These are phyloP conservation scores for Priapulus caudatus DNA, from an alignment of 2,888 invertebrate genomes.

Conservation along the genomic window DNA sequence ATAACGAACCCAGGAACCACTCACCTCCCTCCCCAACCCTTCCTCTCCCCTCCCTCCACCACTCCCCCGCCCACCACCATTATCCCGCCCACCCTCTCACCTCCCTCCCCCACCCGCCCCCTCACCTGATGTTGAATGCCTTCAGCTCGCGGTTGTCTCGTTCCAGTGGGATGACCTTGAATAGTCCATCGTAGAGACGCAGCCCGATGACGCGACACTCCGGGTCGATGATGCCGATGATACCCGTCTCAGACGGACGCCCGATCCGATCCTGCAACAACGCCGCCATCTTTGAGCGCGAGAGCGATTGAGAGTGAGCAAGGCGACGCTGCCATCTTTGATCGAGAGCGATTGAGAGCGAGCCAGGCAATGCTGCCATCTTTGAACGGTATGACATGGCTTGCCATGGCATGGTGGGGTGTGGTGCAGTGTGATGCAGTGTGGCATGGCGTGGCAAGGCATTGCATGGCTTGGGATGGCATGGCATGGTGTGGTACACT, in stretches of 20 bases:
- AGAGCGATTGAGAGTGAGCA: constrained; percentile 7
- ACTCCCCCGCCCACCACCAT: too few relatives aligned
- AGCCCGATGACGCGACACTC: constrained; percentile 88
- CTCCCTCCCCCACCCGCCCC: too few relatives aligned
- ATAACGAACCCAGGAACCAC: too few relatives aligned
- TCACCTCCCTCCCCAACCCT: too few relatives aligned
- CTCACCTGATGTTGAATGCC: constrained; percentile 57
- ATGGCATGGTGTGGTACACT: neutral
- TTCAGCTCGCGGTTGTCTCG: constrained; percentile 84
- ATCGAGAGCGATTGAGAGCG: constrained; percentile 6
- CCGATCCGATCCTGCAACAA: constrained; percentile 68
- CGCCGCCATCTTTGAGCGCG: constrained; percentile 5
- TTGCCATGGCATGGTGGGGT: neutral
- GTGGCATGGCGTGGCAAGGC: constrained; percentile 13
- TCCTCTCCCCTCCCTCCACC: too few relatives aligned
- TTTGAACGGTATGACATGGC: constrained; percentile 9
- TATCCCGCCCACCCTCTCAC: too few relatives aligned
- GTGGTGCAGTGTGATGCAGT: constrained; percentile 14
- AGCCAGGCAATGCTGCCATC: too few relatives aligned
- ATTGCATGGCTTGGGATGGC: constrained; percentile 5
- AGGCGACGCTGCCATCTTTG: constrained; percentile 5
- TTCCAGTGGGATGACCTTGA: constrained; percentile 92
- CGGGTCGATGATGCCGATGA: constrained; percentile 89
- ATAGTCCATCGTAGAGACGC: constrained; percentile 84
- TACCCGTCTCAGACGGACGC: constrained; percentile 87